These are phyloP conservation scores for Paramisgurnus dabryanus DNA, from an alignment of 2,113 vertebrate genomes.

Conservation along the genomic window DNA sequence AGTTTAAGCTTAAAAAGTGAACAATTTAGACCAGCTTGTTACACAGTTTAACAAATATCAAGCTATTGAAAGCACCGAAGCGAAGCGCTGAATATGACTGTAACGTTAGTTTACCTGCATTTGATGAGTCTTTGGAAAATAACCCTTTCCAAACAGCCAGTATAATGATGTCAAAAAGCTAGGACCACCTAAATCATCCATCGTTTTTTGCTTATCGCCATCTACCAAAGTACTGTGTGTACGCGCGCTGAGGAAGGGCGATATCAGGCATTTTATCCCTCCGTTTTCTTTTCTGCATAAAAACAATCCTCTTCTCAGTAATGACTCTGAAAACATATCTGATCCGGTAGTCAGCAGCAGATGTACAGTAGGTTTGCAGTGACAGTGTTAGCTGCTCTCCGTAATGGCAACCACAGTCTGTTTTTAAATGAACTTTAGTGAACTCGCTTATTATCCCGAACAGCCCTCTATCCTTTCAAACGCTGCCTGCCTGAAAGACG, in stretches of 20 bases:
- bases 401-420: slow-evolving; percentile 8
- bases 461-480: too few relatives aligned
- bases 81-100: too few relatives aligned
- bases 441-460: not conserved
- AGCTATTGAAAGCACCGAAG: too few relatives aligned
- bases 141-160: slow-evolving; percentile 76
- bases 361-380: too few relatives aligned
- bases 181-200: slow-evolving; percentile 69
- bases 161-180: slow-evolving; percentile 64
- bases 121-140: slow-evolving; percentile 67
- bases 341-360: not conserved
- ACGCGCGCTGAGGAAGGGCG: not conserved
- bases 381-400: not conserved
- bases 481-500: not conserved
- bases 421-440: slow-evolving; percentile 18
- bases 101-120: slow-evolving; percentile 67
- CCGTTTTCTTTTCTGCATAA: not conserved
- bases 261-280: not conserved
- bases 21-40: too few relatives aligned
- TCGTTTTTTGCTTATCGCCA: slow-evolving; percentile 57
- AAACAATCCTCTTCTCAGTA: slow-evolving; percentile 16
- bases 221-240: not conserved
- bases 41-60: too few relatives aligned
- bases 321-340: slow-evolving; percentile 58
- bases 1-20: too few relatives aligned